These are phyloP conservation scores for Phrynocephalus guinanensis DNA, from an alignment of 2,797 vertebrate genomes.

Conservation along the genomic window DNA sequence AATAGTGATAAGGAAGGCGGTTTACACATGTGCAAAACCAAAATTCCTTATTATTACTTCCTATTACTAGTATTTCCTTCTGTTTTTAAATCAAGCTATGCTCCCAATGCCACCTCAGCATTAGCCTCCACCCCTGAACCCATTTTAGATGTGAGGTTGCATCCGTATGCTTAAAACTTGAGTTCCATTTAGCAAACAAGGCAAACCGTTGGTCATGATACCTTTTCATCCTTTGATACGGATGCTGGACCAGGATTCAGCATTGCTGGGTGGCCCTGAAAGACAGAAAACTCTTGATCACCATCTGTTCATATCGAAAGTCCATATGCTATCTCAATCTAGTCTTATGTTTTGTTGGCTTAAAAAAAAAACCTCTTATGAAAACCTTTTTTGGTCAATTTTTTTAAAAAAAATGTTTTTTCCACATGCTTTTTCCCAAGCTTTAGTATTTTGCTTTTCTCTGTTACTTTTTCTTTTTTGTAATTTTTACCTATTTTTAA, in stretches of 20 bases:
- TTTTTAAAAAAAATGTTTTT: no score
- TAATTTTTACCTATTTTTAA: neutral
- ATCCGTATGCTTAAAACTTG: neutral
- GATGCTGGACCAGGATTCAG: neutral
- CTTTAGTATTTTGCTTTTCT: no score
- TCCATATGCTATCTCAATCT: neutral
- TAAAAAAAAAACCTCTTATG: no score
- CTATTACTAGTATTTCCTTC: neutral
- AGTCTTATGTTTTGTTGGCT: no score
- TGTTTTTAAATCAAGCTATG: neutral
- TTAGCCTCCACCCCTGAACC: neutral
- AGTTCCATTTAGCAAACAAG: neutral
- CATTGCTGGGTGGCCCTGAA: neutral
- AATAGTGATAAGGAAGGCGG: neutral
- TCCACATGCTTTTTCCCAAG: no score
- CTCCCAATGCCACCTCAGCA: no score
- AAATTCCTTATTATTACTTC: neutral
- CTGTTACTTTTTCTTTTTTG: neutral
- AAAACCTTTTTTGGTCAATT: no score
- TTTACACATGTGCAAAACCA: neutral
- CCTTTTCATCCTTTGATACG: neutral
- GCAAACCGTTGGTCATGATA: neutral
- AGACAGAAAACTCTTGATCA: neutral
- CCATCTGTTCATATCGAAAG: neutral
- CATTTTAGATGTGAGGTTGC: neutral